Percentiles rank a stretch among this genome's conserved stretches.
Conservation (phyloP, 2,113 vertebrate species). For the Alouatta palliata region DNA sequence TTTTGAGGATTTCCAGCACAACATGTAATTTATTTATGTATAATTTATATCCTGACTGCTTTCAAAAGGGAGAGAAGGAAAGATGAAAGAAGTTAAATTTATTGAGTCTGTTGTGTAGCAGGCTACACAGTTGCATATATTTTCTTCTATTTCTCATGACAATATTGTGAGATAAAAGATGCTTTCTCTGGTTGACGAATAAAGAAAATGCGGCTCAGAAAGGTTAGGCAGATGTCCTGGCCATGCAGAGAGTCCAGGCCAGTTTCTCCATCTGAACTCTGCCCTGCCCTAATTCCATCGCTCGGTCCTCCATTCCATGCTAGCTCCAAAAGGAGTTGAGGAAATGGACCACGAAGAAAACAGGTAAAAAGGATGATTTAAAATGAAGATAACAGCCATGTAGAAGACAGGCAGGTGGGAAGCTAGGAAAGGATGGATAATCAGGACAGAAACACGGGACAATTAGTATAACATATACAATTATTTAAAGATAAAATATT, state of each 20-base stretch:
- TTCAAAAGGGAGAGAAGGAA: constrained; percentile 50
- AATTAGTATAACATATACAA: not conserved
- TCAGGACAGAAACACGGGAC: not conserved
- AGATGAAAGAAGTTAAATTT: constrained; percentile 51
- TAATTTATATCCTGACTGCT: constrained; percentile 70
- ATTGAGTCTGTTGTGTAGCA: constrained; percentile 41
- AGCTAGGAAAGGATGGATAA: not conserved
- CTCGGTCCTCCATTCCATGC: not conserved
- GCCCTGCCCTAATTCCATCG: rapidly evolving
- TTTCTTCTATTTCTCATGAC: not conserved
- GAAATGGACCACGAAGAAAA: not conserved
- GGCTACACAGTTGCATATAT: not conserved
- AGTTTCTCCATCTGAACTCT: not conserved
- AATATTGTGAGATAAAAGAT: not conserved
- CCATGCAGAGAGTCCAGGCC: no score
- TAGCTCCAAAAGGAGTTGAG: not conserved
- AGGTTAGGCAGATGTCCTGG: not conserved
- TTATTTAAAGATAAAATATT: not conserved
- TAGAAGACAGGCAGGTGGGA: not conserved
- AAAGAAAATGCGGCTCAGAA: not conserved
- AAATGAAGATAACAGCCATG: not conserved
- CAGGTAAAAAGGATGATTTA: not conserved
- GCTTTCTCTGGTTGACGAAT: not conserved
- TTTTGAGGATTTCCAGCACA: constrained; percentile 65
- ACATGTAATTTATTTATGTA: constrained; percentile 68